These are phyloP conservation scores for Garrulus glandarius DNA, from an alignment of 2,797 vertebrate genomes.

Conservation along the genomic window DNA sequence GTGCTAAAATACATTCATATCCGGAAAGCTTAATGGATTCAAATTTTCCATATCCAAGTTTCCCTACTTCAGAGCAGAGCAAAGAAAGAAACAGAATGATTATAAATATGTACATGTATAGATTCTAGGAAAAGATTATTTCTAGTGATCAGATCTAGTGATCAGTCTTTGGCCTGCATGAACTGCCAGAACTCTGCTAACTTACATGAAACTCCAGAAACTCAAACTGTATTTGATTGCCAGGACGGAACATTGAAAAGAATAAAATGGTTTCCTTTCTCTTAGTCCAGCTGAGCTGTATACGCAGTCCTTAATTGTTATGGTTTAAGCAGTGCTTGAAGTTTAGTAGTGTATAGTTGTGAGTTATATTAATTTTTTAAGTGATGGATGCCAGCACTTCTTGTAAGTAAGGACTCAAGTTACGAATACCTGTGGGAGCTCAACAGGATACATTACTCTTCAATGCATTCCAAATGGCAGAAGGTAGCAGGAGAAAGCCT, in stretches of 20 bases:
- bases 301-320: neutral
- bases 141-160: neutral
- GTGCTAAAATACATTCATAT: neutral
- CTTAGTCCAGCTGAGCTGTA: neutral
- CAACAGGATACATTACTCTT: neutral
- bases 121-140: neutral
- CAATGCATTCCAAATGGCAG: neutral
- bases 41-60: neutral
- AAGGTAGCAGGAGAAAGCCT: neutral
- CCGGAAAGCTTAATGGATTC: neutral
- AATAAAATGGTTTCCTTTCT: neutral
- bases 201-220: neutral
- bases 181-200: neutral
- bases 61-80: neutral
- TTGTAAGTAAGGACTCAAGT: neutral
- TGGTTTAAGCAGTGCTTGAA: neutral
- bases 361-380: neutral
- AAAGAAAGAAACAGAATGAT: neutral
- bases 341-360: neutral
- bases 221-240: neutral
- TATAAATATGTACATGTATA: neutral
- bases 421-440: accelerated
- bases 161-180: neutral
- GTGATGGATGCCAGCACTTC: neutral
- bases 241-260: neutral